Conservation (phyloP, 2,113 vertebrate genomes). For the Eulemur macaco region DNA sequence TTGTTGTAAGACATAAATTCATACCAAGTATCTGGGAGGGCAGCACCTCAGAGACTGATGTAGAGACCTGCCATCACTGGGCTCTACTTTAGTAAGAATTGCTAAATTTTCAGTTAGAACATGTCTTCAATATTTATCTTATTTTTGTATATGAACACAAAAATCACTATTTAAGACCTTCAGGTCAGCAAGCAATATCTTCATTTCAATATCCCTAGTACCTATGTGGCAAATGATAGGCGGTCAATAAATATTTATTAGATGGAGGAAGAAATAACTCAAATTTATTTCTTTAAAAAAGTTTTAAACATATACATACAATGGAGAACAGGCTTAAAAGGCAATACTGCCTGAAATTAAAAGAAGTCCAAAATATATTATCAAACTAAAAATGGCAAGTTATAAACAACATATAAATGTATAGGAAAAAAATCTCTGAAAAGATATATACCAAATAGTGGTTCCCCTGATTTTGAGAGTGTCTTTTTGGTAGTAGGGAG, state of each 20-base stretch:
- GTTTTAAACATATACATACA: neutral
- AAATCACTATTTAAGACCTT: neutral
- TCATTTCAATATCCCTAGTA: neutral
- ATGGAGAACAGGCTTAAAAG: neutral
- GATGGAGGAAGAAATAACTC: neutral
- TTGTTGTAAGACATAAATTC: neutral
- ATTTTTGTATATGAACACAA: neutral
- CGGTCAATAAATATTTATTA: neutral
- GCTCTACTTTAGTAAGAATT: neutral
- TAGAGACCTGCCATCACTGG: neutral
- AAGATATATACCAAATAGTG: neutral
- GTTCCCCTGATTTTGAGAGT: neutral
- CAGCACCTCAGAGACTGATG: neutral
- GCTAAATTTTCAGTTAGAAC: neutral
- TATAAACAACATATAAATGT: neutral
- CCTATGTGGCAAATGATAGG: neutral
- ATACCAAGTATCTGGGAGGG: neutral
- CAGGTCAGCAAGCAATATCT: neutral
- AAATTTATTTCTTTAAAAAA: neutral
- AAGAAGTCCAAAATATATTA: neutral
- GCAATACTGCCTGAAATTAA: neutral
- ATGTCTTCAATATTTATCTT: neutral
- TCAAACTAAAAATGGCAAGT: conserved; percentile 20
- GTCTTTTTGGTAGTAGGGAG: neutral
- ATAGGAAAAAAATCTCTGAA: neutral